Evolutionary conservation across 2,797 vertebrate species (phyloP), one percentile per base, ranked within the genome.

Genomic region (Ambastaia sidthimunki): DNA sequence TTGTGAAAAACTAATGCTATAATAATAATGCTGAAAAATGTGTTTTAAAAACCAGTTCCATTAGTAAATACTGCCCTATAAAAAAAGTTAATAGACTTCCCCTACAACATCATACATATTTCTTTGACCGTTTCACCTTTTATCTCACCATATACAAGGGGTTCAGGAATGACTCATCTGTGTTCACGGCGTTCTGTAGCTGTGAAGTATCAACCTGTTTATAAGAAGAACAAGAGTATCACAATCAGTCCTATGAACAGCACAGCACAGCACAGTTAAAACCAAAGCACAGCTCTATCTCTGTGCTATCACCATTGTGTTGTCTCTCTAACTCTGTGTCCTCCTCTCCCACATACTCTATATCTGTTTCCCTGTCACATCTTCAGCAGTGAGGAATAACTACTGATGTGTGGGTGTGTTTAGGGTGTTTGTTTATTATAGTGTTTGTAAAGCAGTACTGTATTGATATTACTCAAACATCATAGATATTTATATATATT

Each of bases 101-200:
- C 3, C 4, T 34, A 34, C 31, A 34, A 6, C 34, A 5, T 6
- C 5, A 18, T 19, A 52, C 9, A 4, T n/a, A 54, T 41, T 68
- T 60, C 67, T 25, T 66, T 28, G 28, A 28, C 28, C 28, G 4
- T 28, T 28, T 28, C 28, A 28, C 28, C 28, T 28, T n/a, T 31
- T 50, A 70, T 78, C 76, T 78, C 21, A 78, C 68, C 76, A 6
- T 63, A 84, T 89, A 91, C 5, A 71, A 34, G 4, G 88, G 85
- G 71, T 91, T 92, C 80, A 80, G 72, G 48, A 91, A 87, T 63
- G 82, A 71, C 44, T 47, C 34, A 57, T 15, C 34, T 13, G 50
- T 41, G 28, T 66, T 67, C 66, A 44, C 41, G 16, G 76, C 23
- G 0, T 7, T 15, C 50, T 67, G 55, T 19, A 44, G 37, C 44